Evolutionary conservation across 2,888 invertebrate species (phyloP).

Genomic region (Sesia apiformis): DNA sequence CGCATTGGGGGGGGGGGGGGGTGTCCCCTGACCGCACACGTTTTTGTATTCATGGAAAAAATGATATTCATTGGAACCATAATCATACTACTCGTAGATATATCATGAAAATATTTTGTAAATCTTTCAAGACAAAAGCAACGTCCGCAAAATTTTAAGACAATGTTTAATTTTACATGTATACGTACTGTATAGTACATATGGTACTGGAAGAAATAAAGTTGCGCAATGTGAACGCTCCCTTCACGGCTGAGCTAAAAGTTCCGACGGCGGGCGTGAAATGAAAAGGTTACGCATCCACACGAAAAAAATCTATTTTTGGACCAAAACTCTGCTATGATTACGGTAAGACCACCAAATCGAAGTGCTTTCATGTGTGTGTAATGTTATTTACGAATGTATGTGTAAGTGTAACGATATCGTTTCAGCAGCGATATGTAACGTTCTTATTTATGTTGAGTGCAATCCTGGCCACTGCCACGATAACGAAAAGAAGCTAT

Average conservation of each 20-base stretch:
- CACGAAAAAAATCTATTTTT: constrained; percentile 32
- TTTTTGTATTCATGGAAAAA: no score
- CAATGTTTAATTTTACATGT: no score
- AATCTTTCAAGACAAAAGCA: no score
- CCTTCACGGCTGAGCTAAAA: constrained; percentile 9
- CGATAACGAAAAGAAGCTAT: constrained; percentile 79
- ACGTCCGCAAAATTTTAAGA: no score
- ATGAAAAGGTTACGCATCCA: constrained; percentile 32
- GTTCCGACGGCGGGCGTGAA: constrained; percentile 43
- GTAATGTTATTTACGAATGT: constrained; percentile 11
- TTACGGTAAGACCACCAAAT: constrained; percentile 40
- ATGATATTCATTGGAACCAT: no score
- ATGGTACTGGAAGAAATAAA: neutral
- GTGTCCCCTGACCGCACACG: no score
- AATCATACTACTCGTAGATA: no score
- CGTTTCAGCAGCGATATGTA: constrained; percentile 52
- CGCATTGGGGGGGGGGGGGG: no score
- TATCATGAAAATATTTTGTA: no score
- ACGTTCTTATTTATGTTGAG: constrained; percentile 47
- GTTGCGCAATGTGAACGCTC: neutral
- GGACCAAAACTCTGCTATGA: constrained; percentile 53
- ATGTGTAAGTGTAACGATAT: constrained; percentile 17
- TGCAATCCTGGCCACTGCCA: constrained; percentile 39
- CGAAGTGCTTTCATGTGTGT: constrained; percentile 14
- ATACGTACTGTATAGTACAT: neutral